Evolutionary conservation across 1,140 invertebrate species (phyloP), one percentile per base, ranked within the genome.

Genomic region (Heliconius melpomene): DNA sequence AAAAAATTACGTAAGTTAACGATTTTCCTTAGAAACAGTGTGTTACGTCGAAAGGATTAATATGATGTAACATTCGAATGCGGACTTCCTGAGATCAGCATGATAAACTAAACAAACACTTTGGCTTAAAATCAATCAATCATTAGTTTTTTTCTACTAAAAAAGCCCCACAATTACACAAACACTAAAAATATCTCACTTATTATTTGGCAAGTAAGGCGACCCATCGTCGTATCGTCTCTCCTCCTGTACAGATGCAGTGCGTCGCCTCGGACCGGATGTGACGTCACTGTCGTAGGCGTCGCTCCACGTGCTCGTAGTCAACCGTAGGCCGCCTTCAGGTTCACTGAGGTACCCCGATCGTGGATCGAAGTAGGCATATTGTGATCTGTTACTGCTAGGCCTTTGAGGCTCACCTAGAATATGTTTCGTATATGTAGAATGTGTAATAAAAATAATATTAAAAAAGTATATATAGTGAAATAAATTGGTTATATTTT

Each of bases 291-390:
- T 94, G 82, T 94, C 94, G 79, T 94, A 94, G 8, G 91, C 92
- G 79, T 94, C 93, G 70, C 91, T 92, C 91, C 93, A 94, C 0
- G 91, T 89, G 40, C 88, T 87, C 6, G 86, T 83, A 1, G 90
- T 85, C 9, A 91, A 82, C 26, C 91, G 72, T 89, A 90, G 83
- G 7, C 94, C 92, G 20, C 94, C 94, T 79, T 94, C 94, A 0
- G 94, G 94, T 78, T 95, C 94, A 79, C 94, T 95, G 60, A 95
- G 86, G 85, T 95, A 95, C 0, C 94, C 94, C 0, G 93, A 94
- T 7, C 93, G 90, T 5, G 94, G 93, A 81, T 95, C 93, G 85
- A 95, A 95, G 86, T 95, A 95, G 5, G 94, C 94, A 85, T 95
- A 95, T 79, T 95, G 94, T 2, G 93, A 93, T 79, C 89, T 90